Evolutionary conservation across 1,140 invertebrate genomes (phyloP).

Genomic region (Wasmannia auropunctata): DNA sequence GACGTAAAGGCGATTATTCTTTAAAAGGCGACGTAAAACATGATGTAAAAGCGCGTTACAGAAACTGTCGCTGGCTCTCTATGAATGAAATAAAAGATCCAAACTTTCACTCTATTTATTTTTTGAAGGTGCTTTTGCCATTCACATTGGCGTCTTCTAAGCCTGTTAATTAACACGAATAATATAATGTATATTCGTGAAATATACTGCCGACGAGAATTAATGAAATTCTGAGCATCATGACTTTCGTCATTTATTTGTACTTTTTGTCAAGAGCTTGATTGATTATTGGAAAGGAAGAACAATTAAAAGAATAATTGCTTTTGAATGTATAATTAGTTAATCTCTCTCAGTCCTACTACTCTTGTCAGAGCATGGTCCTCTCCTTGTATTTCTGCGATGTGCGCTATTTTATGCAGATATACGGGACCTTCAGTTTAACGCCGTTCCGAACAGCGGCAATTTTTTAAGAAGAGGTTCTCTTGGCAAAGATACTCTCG

Average conservation of each 20-base stretch:
- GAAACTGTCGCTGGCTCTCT: background rate
- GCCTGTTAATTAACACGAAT: background rate
- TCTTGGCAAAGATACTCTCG: no score
- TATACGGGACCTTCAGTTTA: no score
- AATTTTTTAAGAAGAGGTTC: no score
- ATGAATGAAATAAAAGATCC: background rate
- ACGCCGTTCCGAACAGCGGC: no score
- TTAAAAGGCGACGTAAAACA: background rate
- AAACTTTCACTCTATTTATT: constrained; percentile 7
- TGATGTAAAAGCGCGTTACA: background rate
- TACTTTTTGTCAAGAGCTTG: background rate
- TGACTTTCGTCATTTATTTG: background rate
- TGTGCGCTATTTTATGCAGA: no score
- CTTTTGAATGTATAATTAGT: background rate
- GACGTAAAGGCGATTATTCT: constrained; percentile 25
- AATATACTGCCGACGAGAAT: background rate
- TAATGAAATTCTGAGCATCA: background rate
- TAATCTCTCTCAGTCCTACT: no score
- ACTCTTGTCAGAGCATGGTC: no score
- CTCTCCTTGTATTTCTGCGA: no score
- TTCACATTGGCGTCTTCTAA: background rate
- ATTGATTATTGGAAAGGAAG: background rate
- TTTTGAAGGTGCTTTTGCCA: background rate
- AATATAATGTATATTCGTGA: background rate
- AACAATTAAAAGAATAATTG: background rate